phyloP scores from a whole-genome alignment of 1,140 invertebrate genomes.

The Plectrocnemia conspersa region DNA sequence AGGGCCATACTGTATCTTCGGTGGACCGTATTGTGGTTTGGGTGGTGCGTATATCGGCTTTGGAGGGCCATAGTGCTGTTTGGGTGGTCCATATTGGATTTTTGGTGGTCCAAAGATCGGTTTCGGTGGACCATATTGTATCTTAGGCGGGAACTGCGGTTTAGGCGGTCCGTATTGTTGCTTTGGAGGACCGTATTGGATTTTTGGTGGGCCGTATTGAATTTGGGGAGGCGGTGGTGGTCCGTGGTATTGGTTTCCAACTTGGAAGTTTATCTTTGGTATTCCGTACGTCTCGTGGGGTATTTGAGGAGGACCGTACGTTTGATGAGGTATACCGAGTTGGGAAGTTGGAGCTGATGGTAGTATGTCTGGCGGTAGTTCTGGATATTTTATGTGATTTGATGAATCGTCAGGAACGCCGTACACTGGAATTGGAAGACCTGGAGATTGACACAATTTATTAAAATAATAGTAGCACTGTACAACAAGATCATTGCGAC shows the following conservation, averaged over 20 bases:
- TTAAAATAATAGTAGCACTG: no score
- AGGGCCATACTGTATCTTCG: conserved; percentile 44
- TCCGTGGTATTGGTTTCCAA: conserved; percentile 31
- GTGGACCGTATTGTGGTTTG: conserved; percentile 48
- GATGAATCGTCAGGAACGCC: conserved; percentile 49
- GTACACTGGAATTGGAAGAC: conserved; percentile 51
- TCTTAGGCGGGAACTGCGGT: conserved; percentile 41
- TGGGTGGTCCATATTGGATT: conserved; percentile 40
- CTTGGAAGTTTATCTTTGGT: conserved; percentile 31
- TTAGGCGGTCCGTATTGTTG: conserved; percentile 39
- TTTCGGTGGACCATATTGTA: conserved; percentile 31
- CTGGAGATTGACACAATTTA: conserved; percentile 42
- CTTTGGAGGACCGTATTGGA: conserved; percentile 46
- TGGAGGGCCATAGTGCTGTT: conserved; percentile 35
- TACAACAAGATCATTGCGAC: no score
- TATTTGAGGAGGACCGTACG: conserved; percentile 36
- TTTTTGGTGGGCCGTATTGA: conserved; percentile 40
- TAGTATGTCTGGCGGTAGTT: conserved; percentile 46
- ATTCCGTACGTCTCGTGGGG: conserved; percentile 32
- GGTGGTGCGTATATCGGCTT: conserved; percentile 40
- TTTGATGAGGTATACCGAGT: conserved; percentile 38
- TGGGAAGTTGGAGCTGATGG: conserved; percentile 38
- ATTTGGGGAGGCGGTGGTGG: conserved; percentile 29
- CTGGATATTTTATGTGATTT: conserved; percentile 47
- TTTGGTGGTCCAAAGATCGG: conserved; percentile 26